A percentile compares a stretch with the other conserved stretches of the same genome.
These are phyloP conservation scores for Chydorus sphaericus DNA, from an alignment of 2,888 invertebrate genomes.

Conservation along the genomic window DNA sequence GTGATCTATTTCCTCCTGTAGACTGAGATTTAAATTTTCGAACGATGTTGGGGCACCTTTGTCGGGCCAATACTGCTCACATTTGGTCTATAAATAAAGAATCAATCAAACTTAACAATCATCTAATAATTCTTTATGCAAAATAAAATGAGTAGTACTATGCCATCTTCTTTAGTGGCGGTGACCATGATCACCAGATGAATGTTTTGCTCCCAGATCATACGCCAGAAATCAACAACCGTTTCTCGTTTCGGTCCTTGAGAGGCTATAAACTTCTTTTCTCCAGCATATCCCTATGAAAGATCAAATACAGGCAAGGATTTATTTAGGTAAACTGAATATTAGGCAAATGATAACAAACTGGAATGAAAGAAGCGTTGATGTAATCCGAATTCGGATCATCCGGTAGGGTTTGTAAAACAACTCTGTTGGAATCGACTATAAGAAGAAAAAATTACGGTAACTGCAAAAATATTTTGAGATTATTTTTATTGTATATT, in stretches of 20 bases:
- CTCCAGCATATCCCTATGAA: constrained; percentile 44
- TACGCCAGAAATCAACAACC: constrained; percentile 56
- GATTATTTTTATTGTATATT: constrained; percentile 22
- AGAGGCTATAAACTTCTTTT: constrained; percentile 53
- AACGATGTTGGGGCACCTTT: not conserved
- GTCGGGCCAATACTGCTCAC: constrained; percentile 6
- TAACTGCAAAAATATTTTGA: constrained; percentile 15
- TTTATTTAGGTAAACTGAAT: no score
- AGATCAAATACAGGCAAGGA: not conserved
- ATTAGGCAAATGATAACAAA: constrained; percentile 33
- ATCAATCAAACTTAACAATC: constrained; percentile 19
- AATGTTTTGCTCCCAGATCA: constrained; percentile 53
- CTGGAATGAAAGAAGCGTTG: constrained; percentile 56
- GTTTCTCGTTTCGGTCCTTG: constrained; percentile 56
- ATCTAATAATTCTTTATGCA: constrained; percentile 13
- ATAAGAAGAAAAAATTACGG: constrained; percentile 23
- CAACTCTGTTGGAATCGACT: constrained; percentile 51
- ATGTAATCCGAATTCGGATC: constrained; percentile 51
- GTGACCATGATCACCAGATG: constrained; percentile 55
- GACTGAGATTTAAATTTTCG: not conserved
- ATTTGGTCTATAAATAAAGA: constrained; percentile 8
- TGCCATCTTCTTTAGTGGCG: constrained; percentile 47
- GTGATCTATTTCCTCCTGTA: not conserved
- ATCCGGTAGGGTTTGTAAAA: constrained; percentile 36
- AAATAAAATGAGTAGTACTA: constrained; percentile 32